Conservation (phyloP, 2,888 invertebrate species). For the Melanotus villosus region DNA sequence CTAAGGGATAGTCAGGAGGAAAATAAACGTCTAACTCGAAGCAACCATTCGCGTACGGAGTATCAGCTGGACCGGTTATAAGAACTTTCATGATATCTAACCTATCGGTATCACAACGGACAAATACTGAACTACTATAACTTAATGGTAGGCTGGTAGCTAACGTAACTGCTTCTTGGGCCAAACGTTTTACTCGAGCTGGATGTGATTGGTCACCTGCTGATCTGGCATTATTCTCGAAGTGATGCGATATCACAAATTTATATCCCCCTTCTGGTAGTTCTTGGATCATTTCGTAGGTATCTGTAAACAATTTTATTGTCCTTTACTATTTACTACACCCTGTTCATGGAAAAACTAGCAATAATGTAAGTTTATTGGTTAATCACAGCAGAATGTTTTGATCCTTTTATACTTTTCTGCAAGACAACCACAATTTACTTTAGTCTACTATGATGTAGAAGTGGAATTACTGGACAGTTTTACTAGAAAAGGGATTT, state of each 20-base stretch:
- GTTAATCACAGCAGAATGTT: no score
- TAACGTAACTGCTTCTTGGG: conserved; percentile 95
- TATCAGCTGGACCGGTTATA: conserved; percentile 93
- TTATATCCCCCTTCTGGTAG: conserved; percentile 79
- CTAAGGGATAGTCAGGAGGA: conserved; percentile 78
- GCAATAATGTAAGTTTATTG: no score
- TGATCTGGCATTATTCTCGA: conserved; percentile 88
- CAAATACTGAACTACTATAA: conserved; percentile 95
- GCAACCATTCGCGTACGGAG: conserved; percentile 93
- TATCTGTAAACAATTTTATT: conserved; percentile 72
- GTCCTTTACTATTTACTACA: neutral
- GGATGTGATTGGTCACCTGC: conserved; percentile 91
- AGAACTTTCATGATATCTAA: conserved; percentile 97
- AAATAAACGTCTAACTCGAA: conserved; percentile 94
- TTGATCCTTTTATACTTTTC: no score
- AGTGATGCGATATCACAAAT: conserved; percentile 91
- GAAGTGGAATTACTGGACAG: no score
- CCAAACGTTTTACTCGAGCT: conserved; percentile 89
- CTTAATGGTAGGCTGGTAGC: conserved; percentile 93
- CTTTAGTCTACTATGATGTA: no score
- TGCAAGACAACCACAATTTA: no score
- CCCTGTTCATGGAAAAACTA: no score
- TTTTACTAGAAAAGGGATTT: no score
- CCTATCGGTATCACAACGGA: conserved; percentile 93
- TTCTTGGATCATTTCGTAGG: conserved; percentile 93